Base-by-base conservation (phyloP, 2,113 vertebrate genomes). In the Scolopax mira region DNA sequence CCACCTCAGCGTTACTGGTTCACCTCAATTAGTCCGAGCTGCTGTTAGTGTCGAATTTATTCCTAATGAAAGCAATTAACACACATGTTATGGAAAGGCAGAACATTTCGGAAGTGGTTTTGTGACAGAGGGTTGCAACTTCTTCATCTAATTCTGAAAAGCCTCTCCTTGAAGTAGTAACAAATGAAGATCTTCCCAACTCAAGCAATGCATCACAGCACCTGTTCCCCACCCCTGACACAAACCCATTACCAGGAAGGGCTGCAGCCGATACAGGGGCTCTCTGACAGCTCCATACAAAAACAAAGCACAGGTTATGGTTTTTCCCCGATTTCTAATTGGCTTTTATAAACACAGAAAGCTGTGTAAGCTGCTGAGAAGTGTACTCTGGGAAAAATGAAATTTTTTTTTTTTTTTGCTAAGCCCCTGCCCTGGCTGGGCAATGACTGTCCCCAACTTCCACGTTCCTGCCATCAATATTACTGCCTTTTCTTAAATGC, bases 311-410 rank as follows among this genome's bases (percentile, higher is more conserved):
- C 27, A 41, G n/a, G 42, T n/a, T 11, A 27, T 2, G 7, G 3
- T 27, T 10, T 15, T 6, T 15, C 18, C 41, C 52, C 6, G 1
- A 10, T 10, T 48, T 33, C n/a, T 19, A 15, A n/a, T 39, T 28
- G 8, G 33, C 18, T 64, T 44, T 57, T 42, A 21, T 8, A 10
- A 42, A 22, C 33, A 6, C 24, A 18, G 39, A n/a, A 11, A 48
- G 4, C 18, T 2, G 7, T 2, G 60, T 2, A 5, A 49, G 72
- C 58, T 35, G 51, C 51, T 4, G 13, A 42, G 62, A 64, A 19
- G 13, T 1, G 21, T 2, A 27, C 9, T 0, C 4, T 2, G 15
- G 48, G 22, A 7, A 65, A 37, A 65, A 18, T 6, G 0, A 4
- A 13, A 3, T 8, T 7, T 17, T n/a, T 71, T 18, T 7, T 13